Conservation (phyloP, 2,888 invertebrate genomes). For the Onthophagus sagittarius region DNA sequence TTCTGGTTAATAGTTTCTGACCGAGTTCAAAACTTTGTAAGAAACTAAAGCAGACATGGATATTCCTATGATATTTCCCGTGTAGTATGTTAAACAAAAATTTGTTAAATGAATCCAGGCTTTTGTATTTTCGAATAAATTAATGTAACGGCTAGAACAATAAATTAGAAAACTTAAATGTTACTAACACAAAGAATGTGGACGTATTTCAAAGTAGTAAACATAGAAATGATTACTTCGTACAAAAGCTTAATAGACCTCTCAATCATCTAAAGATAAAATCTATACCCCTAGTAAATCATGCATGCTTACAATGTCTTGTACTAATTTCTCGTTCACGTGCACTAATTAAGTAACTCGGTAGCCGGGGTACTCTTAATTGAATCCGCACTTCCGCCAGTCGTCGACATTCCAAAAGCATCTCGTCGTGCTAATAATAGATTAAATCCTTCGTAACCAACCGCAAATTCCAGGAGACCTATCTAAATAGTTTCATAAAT, state of each 20-base stretch:
- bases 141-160: too few species aligned
- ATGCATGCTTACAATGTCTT: background rate
- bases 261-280: background rate
- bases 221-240: background rate
- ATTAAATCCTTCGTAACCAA: background rate
- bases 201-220: too few species aligned
- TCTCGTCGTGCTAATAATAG: background rate
- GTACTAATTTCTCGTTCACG: background rate
- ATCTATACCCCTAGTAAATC: background rate
- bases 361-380: background rate
- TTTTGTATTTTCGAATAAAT: too few species aligned
- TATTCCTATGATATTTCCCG: too few species aligned
- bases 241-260: background rate
- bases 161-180: too few species aligned
- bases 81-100: too few species aligned
- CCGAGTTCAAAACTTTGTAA: too few species aligned
- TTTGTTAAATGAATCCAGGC: too few species aligned
- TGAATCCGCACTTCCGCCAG: background rate
- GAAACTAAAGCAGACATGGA: too few species aligned
- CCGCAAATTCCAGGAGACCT: background rate
- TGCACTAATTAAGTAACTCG: background rate
- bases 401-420: background rate
- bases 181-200: too few species aligned
- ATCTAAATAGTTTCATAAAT: background rate
- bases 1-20: too few species aligned